Base-by-base conservation (phyloP, 1,140 invertebrate species). In the Ceratoteleas bidentatus region DNA sequence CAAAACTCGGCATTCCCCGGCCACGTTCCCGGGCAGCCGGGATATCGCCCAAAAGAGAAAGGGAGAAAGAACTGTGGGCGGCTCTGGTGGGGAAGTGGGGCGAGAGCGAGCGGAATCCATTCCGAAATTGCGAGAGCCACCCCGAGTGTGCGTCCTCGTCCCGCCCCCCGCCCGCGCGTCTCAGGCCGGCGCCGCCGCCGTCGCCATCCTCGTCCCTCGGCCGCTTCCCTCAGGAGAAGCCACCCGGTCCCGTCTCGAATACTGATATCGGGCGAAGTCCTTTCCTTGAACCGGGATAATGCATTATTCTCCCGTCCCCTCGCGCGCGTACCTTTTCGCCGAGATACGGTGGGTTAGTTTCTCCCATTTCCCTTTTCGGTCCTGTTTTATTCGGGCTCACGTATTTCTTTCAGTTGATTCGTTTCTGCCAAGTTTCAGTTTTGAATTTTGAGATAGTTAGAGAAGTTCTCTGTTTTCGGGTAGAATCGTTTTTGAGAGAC, bases 71-170 rank as follows among this genome's bases (percentile, higher is more conserved):
- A 75, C 38, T 65, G 43, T 9, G 50, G 53, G 8, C 45, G 8
- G 8, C 45, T n/a, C n/a, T n/a, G n/a, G n/a, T n/a, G n/a, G n/a
- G n/a, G n/a, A n/a, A n/a, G n/a, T n/a, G n/a, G n/a, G 53, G 70
- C 45, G n/a, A n/a, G 32, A 43, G 78, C 85, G 86, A 87, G 85
- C 85, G 86, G 89, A 90, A 90, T 91, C 89, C 90, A 91, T 90
- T 91, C 88, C 89, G 87, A 91, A 90, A 90, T 91, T 91, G 90
- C 90, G n/a, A n/a, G 86, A 90, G 85, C 87, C 87, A 89, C 83
- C 86, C 87, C 81, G 57, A 80, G n/a, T n/a, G 85, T 85, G 81
- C 87, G 82, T 87, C 84, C 83, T 62, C 85, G 81, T 83, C 9
- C 64, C 36, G 53, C 85, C 83, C 64, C 85, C 83, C 81, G 8